These are phyloP conservation scores for Alviniconcha marisindica DNA, from an alignment of 1,140 invertebrate genomes.

Conservation along the genomic window DNA sequence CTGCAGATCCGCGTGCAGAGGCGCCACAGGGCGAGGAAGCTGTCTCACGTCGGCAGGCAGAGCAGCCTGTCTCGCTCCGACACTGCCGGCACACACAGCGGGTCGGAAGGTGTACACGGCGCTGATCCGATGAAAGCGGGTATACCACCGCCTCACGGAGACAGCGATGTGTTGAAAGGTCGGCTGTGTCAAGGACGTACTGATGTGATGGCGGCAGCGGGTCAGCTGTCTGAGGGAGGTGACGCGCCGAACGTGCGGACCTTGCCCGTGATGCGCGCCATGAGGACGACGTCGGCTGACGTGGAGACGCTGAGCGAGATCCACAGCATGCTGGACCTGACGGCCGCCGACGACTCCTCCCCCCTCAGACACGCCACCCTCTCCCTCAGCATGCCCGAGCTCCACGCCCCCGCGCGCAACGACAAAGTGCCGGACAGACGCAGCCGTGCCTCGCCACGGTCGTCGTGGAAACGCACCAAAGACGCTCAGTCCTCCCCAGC, in stretches of 20 bases:
- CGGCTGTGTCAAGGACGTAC: no score
- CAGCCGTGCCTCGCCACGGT: no score
- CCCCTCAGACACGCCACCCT: background rate
- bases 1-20: background rate
- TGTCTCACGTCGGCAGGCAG: constrained; percentile 1
- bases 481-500: no score
- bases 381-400: constrained; percentile 2
- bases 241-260: background rate
- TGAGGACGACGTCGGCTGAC: background rate
- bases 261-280: constrained; percentile 13
- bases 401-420: background rate
- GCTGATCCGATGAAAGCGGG: no score
- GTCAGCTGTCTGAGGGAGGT: no score
- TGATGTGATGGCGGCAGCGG: no score
- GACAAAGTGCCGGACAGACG: background rate
- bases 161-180: no score
- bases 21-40: background rate
- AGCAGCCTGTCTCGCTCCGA: background rate
- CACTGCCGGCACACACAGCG: no score
- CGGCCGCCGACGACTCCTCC: background rate
- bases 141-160: no score
- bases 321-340: constrained; percentile 28
- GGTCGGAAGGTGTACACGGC: no score
- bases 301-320: constrained; percentile 7
- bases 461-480: no score